Base-by-base conservation (phyloP, 2,797 vertebrate species). In the Calcarius lapponicus region DNA sequence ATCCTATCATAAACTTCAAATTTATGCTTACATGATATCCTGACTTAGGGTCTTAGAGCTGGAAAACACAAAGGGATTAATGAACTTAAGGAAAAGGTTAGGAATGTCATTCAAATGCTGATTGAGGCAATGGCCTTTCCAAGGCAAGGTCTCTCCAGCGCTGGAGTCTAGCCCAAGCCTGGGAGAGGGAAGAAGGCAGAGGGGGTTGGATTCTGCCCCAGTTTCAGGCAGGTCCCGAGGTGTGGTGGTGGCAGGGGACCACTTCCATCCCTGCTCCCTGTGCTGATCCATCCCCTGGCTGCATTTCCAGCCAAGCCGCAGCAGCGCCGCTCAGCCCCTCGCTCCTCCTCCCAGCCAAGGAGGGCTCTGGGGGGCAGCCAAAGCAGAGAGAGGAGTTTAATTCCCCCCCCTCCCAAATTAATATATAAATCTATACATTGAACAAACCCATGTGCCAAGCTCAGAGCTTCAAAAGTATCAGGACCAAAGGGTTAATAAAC, bases 51-150 rank as follows among this genome's bases (percentile, higher is more conserved):
- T 94, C 94, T 97, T 96, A 95, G 95, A 93, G 93, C 78, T 95
- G 92, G 95, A 96, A 96, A 97, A 95, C 95, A 96, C 95, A 97
- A 95, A 96, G 95, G 95, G 95, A 95, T 96, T 96, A 96, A 96
- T 96, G 95, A 97, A 97, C 94, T 94, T 96, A 96, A 92, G 95
- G 95, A 95, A 97, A 96, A 95, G 96, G 94, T 97, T 96, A 96
- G 90, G 90, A 96, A 95, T 96, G 94, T 96, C 96, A 97, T 97
- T 96, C 95, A 97, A 97, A 96, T 92, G 90, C 86, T 95, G 95
- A 97, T 96, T 95, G 95, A 93, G 95, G 94, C 95, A 92, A 88
- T 88, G 95, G 94, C 92, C 95, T 95, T 93, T 97, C 86, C 5
- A 21, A 96, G 82, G 53, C 91, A 75, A 91, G 92, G 93, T 91